A percentile compares a stretch with the other conserved stretches of the same genome.
Conservation (phyloP, 2,113 vertebrate genomes). For the Sula dactylatra region DNA sequence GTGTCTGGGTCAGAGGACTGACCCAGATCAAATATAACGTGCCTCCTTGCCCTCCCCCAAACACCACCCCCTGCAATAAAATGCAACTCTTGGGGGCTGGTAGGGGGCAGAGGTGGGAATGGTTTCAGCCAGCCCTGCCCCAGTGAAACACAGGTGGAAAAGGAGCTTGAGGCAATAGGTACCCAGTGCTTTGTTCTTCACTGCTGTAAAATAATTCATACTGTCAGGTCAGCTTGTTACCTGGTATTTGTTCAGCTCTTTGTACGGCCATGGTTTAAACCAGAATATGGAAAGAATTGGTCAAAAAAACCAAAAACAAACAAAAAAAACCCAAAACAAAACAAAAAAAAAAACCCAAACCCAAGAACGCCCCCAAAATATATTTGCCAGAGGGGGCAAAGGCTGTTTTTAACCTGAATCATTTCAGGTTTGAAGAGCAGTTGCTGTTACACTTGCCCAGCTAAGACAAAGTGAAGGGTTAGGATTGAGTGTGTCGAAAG, state of each 20-base stretch:
- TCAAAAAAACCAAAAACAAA: background rate
- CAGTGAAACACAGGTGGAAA: background rate
- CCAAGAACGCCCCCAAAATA: background rate
- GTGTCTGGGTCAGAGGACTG: background rate
- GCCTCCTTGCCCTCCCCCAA: rapidly evolving
- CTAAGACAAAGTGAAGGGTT: background rate
- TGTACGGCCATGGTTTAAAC: background rate
- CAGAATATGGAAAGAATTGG: background rate
- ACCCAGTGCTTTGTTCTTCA: background rate
- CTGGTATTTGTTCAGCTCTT: background rate
- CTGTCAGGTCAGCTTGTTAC: background rate
- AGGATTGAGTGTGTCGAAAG: background rate
- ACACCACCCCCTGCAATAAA: background rate
- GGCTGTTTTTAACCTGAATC: background rate
- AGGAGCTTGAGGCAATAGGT: background rate
- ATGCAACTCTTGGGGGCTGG: background rate
- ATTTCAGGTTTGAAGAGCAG: background rate
- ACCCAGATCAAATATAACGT: background rate
- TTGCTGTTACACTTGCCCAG: background rate
- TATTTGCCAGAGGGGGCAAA: background rate
- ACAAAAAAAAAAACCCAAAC: background rate
- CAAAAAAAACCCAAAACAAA: background rate
- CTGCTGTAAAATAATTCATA: background rate
- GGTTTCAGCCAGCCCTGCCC: background rate
- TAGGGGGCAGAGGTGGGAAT: background rate